Conservation (phyloP, 2,888 invertebrate species). For the Ryuthela nishihirai region DNA sequence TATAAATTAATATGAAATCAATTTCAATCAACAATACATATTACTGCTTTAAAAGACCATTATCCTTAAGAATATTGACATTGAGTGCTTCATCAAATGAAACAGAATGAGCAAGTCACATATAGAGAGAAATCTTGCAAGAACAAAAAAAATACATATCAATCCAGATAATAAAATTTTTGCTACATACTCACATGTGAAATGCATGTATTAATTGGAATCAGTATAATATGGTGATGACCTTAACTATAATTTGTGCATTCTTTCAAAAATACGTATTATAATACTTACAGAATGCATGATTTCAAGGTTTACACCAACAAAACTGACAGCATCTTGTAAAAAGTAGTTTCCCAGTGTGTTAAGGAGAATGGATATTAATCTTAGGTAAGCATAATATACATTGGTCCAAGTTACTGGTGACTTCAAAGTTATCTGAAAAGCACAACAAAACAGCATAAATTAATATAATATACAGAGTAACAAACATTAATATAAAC, state of each 20-base stretch:
- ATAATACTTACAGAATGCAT: slow-evolving; percentile 44
- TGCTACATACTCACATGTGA: too few species aligned
- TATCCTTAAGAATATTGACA: too few species aligned
- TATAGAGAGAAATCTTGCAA: too few species aligned
- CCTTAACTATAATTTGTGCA: not conserved
- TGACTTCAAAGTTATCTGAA: slow-evolving; percentile 4
- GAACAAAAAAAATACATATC: too few species aligned
- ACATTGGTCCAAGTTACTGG: slow-evolving; percentile 37
- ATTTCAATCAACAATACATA: too few species aligned
- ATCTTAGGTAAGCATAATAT: slow-evolving; percentile 47
- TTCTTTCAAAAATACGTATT: not conserved
- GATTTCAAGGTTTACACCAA: slow-evolving; percentile 53
- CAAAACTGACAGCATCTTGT: slow-evolving; percentile 51
- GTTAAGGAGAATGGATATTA: slow-evolving; percentile 47
- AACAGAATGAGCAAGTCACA: too few species aligned
- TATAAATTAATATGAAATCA: too few species aligned
- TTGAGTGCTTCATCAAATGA: too few species aligned
- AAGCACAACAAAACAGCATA: not conserved
- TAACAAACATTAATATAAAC: not conserved
- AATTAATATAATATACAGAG: not conserved
- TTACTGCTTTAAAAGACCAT: too few species aligned
- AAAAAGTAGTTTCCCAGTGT: slow-evolving; percentile 49
- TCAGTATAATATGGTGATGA: too few species aligned
- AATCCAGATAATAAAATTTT: too few species aligned
- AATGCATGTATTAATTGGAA: too few species aligned